A percentile compares a stretch with the other conserved stretches of the same genome.
Evolutionary conservation across 2,888 invertebrate genomes (phyloP).

Genomic region (Crossocerus cetratus): DNA sequence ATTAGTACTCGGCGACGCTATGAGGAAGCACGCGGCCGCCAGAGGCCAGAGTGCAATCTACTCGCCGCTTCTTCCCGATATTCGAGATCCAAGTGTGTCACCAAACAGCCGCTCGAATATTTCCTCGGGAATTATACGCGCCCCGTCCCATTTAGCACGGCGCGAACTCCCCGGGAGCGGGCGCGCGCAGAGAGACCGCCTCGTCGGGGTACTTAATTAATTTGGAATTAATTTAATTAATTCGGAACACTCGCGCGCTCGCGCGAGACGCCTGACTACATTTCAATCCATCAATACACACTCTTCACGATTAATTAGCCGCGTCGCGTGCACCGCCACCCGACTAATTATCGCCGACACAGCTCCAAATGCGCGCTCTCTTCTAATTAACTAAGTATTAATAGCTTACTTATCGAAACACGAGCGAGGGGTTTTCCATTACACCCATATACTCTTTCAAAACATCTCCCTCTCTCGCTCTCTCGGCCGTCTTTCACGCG

Average conservation of each 20-base stretch:
- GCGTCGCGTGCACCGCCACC: not conserved
- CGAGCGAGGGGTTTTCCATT: not conserved
- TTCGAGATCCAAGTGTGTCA: too few species aligned
- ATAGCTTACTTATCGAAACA: not conserved
- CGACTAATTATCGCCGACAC: not conserved
- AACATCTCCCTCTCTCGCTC: too few species aligned
- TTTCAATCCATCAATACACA: constrained; percentile 1
- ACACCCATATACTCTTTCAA: too few species aligned
- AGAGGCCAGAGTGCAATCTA: constrained; percentile 13
- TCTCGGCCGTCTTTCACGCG: not conserved
- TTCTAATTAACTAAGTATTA: not conserved
- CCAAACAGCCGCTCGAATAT: too few species aligned
- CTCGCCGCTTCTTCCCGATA: too few species aligned
- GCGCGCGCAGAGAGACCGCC: too few species aligned
- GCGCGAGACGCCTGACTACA: not conserved
- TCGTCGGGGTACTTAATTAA: too few species aligned
- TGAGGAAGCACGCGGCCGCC: not conserved
- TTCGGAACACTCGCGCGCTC: not conserved
- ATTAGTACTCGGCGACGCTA: too few species aligned
- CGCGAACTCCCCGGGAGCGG: too few species aligned
- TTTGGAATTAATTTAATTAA: not conserved
- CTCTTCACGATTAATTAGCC: constrained; percentile 4
- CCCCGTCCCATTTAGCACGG: too few species aligned
- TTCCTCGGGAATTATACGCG: too few species aligned
- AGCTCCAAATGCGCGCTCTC: not conserved